These are phyloP conservation scores for Aythya fuligula DNA, from an alignment of 2,797 vertebrate genomes.

Conservation along the genomic window DNA sequence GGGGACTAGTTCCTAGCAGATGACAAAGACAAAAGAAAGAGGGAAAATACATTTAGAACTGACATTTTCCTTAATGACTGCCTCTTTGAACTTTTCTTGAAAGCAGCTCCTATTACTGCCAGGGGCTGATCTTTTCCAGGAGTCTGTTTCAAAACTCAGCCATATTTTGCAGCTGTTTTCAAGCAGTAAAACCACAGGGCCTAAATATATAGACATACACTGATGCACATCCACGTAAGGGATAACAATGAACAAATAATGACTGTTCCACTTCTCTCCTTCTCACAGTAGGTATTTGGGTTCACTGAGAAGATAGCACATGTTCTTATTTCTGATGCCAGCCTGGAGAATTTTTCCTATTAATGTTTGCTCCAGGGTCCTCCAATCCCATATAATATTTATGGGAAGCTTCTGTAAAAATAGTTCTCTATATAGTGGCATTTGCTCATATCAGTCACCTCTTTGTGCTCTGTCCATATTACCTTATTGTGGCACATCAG, in stretches of 20 bases:
- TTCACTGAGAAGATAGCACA: neutral
- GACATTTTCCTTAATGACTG: conserved; percentile 53
- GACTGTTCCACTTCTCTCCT: neutral
- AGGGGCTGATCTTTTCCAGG: conserved; percentile 21
- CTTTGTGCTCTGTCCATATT: neutral
- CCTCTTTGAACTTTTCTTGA: conserved; percentile 33
- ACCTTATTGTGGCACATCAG: neutral
- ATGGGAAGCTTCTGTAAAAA: neutral
- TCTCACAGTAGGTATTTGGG: conserved; percentile 16
- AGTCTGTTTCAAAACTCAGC: conserved; percentile 24
- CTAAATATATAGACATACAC: conserved; percentile 2
- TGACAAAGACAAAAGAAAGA: conserved; percentile 11
- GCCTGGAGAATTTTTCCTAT: neutral
- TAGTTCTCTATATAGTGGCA: neutral
- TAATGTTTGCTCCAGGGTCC: neutral
- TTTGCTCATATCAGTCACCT: neutral
- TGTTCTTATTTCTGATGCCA: neutral
- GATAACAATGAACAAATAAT: conserved; percentile 54
- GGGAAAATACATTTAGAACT: conserved; percentile 39
- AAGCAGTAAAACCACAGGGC: conserved; percentile 50
- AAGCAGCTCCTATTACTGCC: conserved; percentile 29
- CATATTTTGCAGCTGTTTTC: conserved; percentile 50
- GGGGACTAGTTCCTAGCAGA: conserved; percentile 15
- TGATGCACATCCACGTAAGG: neutral
- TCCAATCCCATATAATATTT: neutral